These are phyloP conservation scores for Zeugodacus cucurbitae DNA, from an alignment of 1,140 invertebrate genomes.

Conservation along the genomic window DNA sequence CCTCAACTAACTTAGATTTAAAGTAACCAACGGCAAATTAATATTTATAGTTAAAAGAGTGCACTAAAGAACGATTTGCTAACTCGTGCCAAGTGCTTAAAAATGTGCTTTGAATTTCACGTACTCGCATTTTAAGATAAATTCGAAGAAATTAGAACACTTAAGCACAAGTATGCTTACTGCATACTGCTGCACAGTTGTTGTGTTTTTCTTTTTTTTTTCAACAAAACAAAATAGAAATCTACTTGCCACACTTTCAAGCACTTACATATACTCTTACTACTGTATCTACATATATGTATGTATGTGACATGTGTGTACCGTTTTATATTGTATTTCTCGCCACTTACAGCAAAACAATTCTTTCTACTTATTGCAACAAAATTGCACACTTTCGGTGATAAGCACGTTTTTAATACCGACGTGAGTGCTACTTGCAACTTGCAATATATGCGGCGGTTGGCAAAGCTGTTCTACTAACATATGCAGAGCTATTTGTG, in stretches of 20 bases:
- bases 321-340: not conserved
- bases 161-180: no score
- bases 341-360: conserved; percentile 9
- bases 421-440: not conserved
- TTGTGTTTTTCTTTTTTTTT: not conserved
- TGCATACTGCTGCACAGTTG: no score
- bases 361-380: not conserved
- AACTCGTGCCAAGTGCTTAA: no score
- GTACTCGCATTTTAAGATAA: no score
- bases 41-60: no score
- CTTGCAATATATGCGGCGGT: conserved; percentile 12
- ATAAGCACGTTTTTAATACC: conserved; percentile 34
- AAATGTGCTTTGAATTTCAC: no score
- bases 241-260: not conserved
- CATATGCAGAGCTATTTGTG: not conserved
- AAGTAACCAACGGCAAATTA: no score
- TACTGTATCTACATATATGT: no score
- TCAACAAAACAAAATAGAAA: not conserved
- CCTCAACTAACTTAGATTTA: no score
- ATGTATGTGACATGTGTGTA: not conserved
- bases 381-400: not conserved
- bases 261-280: no score
- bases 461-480: not conserved
- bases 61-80: no score
- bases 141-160: no score